Conservation (phyloP, 2,797 vertebrate species). For the Busarellus nigricollis region DNA sequence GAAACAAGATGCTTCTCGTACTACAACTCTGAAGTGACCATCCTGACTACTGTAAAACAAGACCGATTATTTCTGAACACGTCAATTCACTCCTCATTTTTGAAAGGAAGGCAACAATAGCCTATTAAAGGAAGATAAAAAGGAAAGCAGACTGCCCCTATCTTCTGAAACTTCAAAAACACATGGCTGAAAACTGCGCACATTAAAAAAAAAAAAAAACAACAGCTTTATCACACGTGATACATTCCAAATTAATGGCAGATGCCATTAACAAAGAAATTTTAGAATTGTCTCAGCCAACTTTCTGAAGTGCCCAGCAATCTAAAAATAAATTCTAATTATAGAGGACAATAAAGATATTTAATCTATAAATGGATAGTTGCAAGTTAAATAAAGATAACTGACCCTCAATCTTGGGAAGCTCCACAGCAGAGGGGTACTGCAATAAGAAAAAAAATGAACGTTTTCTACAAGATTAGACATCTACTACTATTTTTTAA, state of each 20-base stretch:
- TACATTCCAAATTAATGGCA: background rate
- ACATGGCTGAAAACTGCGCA: background rate
- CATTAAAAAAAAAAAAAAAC: background rate
- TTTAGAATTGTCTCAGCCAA: background rate
- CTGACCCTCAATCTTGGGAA: slow-evolving; percentile 87
- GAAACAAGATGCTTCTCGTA: background rate
- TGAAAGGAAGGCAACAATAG: background rate
- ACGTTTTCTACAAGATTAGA: background rate
- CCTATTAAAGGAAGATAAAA: background rate
- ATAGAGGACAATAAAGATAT: background rate
- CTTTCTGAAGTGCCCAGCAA: background rate
- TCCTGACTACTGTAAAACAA: background rate
- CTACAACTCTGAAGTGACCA: background rate
- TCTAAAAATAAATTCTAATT: background rate
- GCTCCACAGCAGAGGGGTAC: slow-evolving; percentile 73
- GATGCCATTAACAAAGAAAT: background rate
- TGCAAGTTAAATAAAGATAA: slow-evolving; percentile 5
- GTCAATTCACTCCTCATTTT: background rate
- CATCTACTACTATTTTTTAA: background rate
- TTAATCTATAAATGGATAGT: background rate
- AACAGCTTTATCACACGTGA: rapidly evolving
- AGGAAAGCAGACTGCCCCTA: background rate
- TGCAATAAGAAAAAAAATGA: slow-evolving; percentile 73
- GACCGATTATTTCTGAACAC: background rate
- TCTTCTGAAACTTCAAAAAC: background rate